Conservation (phyloP, 2,888 invertebrate genomes). For the Tipula lateralis region DNA sequence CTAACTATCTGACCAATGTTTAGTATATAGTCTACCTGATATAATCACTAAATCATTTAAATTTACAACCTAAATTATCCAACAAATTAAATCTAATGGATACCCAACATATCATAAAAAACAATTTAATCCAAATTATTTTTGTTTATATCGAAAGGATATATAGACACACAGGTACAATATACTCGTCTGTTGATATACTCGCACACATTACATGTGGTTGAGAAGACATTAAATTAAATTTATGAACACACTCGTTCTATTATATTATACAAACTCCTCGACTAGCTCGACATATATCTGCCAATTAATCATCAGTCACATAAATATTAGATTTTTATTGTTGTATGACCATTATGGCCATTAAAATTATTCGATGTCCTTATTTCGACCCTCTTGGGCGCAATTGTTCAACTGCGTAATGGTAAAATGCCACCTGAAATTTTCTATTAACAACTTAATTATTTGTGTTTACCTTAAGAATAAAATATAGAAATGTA, state of each 20-base stretch:
- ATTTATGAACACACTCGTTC: background rate
- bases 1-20: too few species aligned
- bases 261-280: background rate
- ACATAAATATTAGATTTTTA: background rate
- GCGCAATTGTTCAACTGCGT: background rate
- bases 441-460: background rate
- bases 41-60: background rate
- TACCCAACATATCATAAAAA: background rate
- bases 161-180: too few species aligned
- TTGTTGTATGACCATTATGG: background rate
- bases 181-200: too few species aligned
- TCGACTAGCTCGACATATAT: background rate
- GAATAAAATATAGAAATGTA: background rate
- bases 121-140: background rate
- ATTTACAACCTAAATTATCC: background rate
- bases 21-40: too few species aligned
- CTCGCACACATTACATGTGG: background rate
- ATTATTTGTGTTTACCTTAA: background rate
- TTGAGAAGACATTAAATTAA: background rate
- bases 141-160: background rate
- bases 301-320: background rate
- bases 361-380: background rate
- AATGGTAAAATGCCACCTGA: background rate
- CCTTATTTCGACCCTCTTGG: background rate
- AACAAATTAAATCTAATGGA: background rate